Evolutionary conservation across 2,797 vertebrate species (phyloP), one percentile per base, ranked within the genome.

Genomic region (Poeciliopsis gracilis): DNA sequence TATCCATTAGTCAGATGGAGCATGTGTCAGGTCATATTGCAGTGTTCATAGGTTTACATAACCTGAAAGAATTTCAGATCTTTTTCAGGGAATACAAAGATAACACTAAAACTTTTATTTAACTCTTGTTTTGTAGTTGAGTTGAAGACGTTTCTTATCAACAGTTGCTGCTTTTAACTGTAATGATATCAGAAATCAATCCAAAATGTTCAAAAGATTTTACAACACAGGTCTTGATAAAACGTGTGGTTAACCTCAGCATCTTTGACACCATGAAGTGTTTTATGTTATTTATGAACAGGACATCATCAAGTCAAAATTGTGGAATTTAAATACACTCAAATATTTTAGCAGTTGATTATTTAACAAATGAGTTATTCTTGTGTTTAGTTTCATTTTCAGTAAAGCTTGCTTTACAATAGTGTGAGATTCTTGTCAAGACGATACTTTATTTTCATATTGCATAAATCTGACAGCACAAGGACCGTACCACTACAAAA

Each of bases 1-100:
- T 85, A 86, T 86, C 90, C 86, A 85, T 89, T 82, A 91, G 88
- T 70, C 91, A 93, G 92, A 93, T 87, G 89, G 91, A 90, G 76
- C 80, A 81, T 90, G 88, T 88, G 88, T 88, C 86, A 93, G 89
- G 90, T 91, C 87, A 91, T 90, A 94, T 66, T 66, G 33, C 20
- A 5, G 33, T 5, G 36, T 33, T 38, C 33, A 41, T 11, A 25
- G 5, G 38, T 91, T 91, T 94, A 90, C 85, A 43, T 69, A 69
- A 23, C 66, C 38, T n/a, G 11, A 25, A n/a, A 43, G 4, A 69
- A 43, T 41, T 69, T 23, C 36, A 25, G 23, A 43, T 41, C 25
- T n/a, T 25, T 66, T 66, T 66, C 66, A 43, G 36, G 18, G 36
- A 43, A 43, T 25, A 43, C 4, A 10, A 41, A 41, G 8, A 25